Evolutionary conservation across 2,113 vertebrate genomes (phyloP), one percentile per base, ranked within the genome.

Genomic region (Perccottus glenii): DNA sequence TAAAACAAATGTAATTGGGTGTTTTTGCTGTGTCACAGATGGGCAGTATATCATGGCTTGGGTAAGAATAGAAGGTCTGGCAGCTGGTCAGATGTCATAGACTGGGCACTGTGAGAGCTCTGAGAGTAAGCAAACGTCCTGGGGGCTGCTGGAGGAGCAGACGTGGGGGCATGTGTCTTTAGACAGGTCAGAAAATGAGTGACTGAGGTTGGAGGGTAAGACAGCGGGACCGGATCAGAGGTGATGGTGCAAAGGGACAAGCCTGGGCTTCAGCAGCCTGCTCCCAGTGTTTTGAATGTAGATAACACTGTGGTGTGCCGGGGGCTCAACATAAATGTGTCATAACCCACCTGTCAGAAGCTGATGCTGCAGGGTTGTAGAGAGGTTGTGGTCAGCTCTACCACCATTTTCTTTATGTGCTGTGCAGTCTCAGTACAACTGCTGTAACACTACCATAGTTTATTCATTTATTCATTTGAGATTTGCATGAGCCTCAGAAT

Each of bases 111-210:
- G 62, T 67, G 61, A 66, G 27, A 35, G 32, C 11, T 57, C 11
- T 35, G 52, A 51, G 48, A 48, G 44, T 11, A 44, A 51, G 27
- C 12, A 10, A 11, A 38, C 19, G 9, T 43, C 64, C 55, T 33
- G 7, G 53, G 53, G 40, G 16, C 70, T 42, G 42, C 4, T 46
- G 60, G 50, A 67, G 50, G 32, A 48, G 10, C 36, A 62, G 60
- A 48, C n/a, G 50, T 42, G 10, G 68, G 36, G 32, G 16, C 35
- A 4, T 80, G 42, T 15, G 44, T 61, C 59, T 74, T 61, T 16
- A 58, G 60, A 45, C 48, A 40, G 36, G 62, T 64, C 67, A 67
- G 38, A 42, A 48, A 43, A 49, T 51, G 57, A 78, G 38, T 65
- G 53, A 59, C 46, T 59, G 60, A 32, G 75, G 64, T 57, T 45